Base-by-base conservation (phyloP, 2,888 invertebrate genomes). In the Drosophila aldrichi region DNA sequence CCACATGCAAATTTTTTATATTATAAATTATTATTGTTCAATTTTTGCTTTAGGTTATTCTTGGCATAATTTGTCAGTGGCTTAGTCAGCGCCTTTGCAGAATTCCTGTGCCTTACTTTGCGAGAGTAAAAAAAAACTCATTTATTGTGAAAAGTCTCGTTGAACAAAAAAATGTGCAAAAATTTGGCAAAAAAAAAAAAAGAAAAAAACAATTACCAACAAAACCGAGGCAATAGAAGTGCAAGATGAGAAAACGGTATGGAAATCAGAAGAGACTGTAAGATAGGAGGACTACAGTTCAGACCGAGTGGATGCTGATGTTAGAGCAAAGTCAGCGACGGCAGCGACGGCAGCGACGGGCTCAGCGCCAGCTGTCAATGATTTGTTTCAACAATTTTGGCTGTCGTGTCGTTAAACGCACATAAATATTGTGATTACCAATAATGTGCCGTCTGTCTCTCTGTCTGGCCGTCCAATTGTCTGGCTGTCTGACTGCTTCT, bases 401-500 rank as follows among this genome's bases (percentile, higher is more conserved):
- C 71, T 74, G 77, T 73, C 72, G 71, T 87, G 88, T 84, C 88
- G 82, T 89, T 84, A 84, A 84, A 81, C 72, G 81, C 71, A 89
- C 89, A 89, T 89, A 84, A 84, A 84, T 87, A 89, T 88, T 76
- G 88, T 87, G 88, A 84, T 84, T 84, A 89, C 89, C 84, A 78
- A 74, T 87, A 87, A 84, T 89, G 89, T 75, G 84, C 81, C 62
- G 67, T 32, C 51, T 60, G 66, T 74, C 41, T 68, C 64, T 66
- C 70, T 69, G 68, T 65, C 32, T 65, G 67, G 25, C 60, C 69
- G 68, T 65, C 69, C 61, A 58, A 44, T 44, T 67, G 66, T 69
- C 75, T 71, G 68, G 34, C 48, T 20, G 52, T 66, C 59, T 51
- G 40, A 43, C 56, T 60, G 56, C 72, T 40, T n/a, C 3, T 40